Base-by-base conservation (phyloP, 2,113 vertebrate genomes). In the Pseudolaguvia tuberculata region DNA sequence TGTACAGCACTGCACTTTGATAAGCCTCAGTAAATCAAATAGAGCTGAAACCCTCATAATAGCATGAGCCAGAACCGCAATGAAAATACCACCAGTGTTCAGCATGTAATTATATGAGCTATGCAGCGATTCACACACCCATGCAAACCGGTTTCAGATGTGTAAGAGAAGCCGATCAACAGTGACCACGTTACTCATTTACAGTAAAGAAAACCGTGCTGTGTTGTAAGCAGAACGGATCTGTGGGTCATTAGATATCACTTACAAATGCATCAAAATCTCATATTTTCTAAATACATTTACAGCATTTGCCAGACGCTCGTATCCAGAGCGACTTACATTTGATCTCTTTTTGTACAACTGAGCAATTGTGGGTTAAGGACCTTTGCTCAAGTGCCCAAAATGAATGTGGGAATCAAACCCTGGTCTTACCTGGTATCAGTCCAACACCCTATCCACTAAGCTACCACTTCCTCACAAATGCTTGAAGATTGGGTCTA, bases 131-230 rank as follows among this genome's bases (percentile, higher is more conserved):
- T 82, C 65, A 45, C 31, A 72, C 23, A 35, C 74, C 66, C 57
- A 57, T 76, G 56, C 56, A 82, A 83, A 83, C 71, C 59, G 25
- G 53, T 9, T 55, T 42, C 81, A 84, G 76, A 83, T 84, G 81
- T n/a, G 83, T 84, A 80, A 83, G 81, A 66, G 69, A 79, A 84
- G 82, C 79, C 4, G 31, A 35, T 31, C 59, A 78, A 17, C 45
- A 69, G 45, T 61, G 70, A 51, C 47, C 57, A 58, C 47, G n/a
- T 31, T 7, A 15, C 58, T 71, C 51, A 52, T 53, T 70, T 50
- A 35, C 70, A 63, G 71, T 77, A n/a, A 62, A 42, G 14, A 17
- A 39, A 56, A 50, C n/a, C n/a, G 27, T 25, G 47, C 39, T 65
- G 31, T 2, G 17, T 23, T 72, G 52, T 42, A 35, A 35, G 45